phyloP scores from a whole-genome alignment of 2,797 vertebrate species.

The Cynopterus sphinx region DNA sequence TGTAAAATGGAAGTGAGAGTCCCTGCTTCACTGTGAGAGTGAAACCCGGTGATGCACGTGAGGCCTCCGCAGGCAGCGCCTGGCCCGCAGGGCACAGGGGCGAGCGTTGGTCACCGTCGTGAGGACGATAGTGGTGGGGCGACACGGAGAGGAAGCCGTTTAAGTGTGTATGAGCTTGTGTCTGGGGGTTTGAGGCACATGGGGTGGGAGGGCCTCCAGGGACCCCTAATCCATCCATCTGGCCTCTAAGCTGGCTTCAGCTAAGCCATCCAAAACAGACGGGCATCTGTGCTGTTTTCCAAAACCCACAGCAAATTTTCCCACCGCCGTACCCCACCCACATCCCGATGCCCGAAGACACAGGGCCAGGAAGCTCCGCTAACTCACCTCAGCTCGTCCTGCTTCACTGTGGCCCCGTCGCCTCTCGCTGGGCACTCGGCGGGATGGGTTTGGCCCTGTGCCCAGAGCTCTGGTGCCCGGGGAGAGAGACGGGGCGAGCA shows the following conservation, averaged over 20 bases:
- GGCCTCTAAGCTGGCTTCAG: conserved; percentile 34
- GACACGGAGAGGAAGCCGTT: background rate
- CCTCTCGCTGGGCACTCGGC: background rate
- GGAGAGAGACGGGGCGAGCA: background rate
- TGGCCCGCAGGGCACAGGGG: background rate
- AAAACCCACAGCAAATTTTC: background rate
- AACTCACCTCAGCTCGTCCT: background rate
- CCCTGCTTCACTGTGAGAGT: background rate
- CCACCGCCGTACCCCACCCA: background rate
- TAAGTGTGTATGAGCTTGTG: background rate
- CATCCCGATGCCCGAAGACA: background rate
- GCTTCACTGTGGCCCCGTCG: background rate
- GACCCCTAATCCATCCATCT: background rate
- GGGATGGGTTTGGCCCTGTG: background rate
- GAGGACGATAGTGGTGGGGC: background rate
- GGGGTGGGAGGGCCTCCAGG: background rate
- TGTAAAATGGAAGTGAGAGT: background rate
- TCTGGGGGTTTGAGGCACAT: background rate
- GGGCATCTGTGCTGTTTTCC: background rate
- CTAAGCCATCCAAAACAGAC: conserved; percentile 39
- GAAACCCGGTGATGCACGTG: too few relatives aligned
- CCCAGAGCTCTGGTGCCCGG: fast-evolving
- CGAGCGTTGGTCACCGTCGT: fast-evolving
- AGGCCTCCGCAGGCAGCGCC: background rate
- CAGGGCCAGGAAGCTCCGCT: background rate